These are phyloP conservation scores for Mycalesis mineus DNA, from an alignment of 2,888 invertebrate species.

Conservation along the genomic window DNA sequence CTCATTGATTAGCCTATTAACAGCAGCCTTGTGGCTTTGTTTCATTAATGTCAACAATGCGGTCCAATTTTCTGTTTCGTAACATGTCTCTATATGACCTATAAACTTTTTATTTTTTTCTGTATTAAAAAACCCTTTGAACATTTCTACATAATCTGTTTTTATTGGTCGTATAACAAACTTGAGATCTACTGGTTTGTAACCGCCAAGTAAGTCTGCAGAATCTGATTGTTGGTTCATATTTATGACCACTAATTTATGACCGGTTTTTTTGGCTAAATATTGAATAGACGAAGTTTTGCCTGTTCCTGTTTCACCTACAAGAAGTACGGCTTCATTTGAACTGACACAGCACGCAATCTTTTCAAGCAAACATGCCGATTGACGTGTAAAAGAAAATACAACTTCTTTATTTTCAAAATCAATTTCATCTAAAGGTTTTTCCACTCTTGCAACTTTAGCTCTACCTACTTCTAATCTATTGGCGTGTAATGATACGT, in stretches of 20 bases:
- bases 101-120: constrained; percentile 91
- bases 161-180: constrained; percentile 89
- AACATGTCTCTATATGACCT: constrained; percentile 86
- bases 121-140: constrained; percentile 85
- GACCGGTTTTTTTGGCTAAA: constrained; percentile 88
- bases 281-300: constrained; percentile 98
- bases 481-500: constrained; percentile 77
- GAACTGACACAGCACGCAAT: constrained; percentile 90
- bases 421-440: constrained; percentile 54
- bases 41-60: constrained; percentile 86
- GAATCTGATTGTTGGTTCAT: constrained; percentile 99
- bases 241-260: constrained; percentile 94
- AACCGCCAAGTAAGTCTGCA: constrained; percentile 96
- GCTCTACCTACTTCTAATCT: constrained; percentile 86
- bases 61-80: constrained; percentile 84
- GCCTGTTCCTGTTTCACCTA: constrained; percentile 99
- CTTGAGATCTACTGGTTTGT: constrained; percentile 95
- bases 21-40: constrained; percentile 83
- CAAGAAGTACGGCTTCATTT: constrained; percentile 93
- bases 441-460: constrained; percentile 65
- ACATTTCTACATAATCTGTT: constrained; percentile 89
- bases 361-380: constrained; percentile 90
- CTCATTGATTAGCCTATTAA: constrained; percentile 67
- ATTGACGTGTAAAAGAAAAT: constrained; percentile 90
- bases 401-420: constrained; percentile 69